phyloP scores from a whole-genome alignment of 1,140 invertebrate genomes.

The Zaprionus camerounensis region DNA sequence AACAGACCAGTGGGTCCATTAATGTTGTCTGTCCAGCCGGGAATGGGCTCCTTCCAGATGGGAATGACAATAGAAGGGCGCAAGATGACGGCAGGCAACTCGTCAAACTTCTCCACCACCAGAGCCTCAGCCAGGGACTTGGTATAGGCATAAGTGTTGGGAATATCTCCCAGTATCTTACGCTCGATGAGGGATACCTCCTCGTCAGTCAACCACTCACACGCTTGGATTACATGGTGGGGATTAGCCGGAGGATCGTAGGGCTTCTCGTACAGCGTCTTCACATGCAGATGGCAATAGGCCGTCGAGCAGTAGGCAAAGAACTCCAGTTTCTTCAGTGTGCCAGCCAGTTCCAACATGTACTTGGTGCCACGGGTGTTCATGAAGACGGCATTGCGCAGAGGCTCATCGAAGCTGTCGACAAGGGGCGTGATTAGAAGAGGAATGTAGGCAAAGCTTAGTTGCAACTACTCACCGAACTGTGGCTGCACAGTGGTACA shows the following conservation, averaged over 20 bases:
- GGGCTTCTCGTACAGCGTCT: constrained; percentile 88
- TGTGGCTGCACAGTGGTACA: constrained; percentile 97
- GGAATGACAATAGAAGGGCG: constrained; percentile 95
- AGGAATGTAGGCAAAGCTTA: background rate
- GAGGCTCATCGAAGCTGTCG: constrained; percentile 88
- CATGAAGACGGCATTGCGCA: constrained; percentile 90
- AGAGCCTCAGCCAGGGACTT: constrained; percentile 94
- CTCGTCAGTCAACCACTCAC: constrained; percentile 94
- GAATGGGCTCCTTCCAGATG: constrained; percentile 91
- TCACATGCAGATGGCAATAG: constrained; percentile 88
- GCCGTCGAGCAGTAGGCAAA: constrained; percentile 87
- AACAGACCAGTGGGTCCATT: constrained; percentile 93
- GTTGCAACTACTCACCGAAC: constrained; percentile 84
- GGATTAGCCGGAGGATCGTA: constrained; percentile 96
- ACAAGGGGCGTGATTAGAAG: background rate
- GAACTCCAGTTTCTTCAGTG: constrained; percentile 89
- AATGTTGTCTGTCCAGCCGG: constrained; percentile 97
- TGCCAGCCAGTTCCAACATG: constrained; percentile 90
- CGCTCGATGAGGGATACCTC: constrained; percentile 88
- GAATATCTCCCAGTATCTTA: constrained; percentile 90
- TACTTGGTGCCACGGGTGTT: constrained; percentile 91
- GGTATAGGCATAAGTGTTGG: constrained; percentile 96
- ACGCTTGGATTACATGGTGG: constrained; percentile 93
- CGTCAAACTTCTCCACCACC: constrained; percentile 89
- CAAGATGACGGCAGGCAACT: constrained; percentile 93